phyloP scores from a whole-genome alignment of 2,797 vertebrate genomes.

The Parauchenoglanis punctatus region DNA sequence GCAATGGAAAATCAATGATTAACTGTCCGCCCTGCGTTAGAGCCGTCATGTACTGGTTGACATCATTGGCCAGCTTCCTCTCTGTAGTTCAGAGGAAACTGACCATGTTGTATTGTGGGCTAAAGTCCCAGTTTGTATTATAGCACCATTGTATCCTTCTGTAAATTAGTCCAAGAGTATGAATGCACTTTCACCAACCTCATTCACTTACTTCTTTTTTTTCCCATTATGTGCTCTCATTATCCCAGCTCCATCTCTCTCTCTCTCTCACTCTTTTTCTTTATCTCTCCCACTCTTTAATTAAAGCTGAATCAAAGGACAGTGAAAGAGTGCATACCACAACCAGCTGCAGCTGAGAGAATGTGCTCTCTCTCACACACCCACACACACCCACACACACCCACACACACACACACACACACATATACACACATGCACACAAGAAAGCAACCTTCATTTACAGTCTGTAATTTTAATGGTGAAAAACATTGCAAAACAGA shows the following conservation, averaged over 20 bases:
- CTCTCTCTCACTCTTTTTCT: background rate
- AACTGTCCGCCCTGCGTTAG: background rate
- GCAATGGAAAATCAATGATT: conserved; percentile 44
- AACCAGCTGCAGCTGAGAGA: conserved; percentile 63
- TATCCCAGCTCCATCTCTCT: conserved; percentile 16
- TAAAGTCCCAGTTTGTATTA: background rate
- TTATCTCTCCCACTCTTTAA: conserved; percentile 34
- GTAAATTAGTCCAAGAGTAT: conserved; percentile 12
- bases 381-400: background rate
- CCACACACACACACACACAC: conserved; percentile 11
- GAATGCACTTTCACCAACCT: conserved; percentile 20
- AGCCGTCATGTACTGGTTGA: background rate
- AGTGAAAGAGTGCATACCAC: conserved; percentile 68
- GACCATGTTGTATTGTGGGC: background rate
- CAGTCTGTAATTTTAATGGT: background rate
- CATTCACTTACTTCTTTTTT: background rate
- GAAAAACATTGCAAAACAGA: background rate
- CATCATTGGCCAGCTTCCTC: background rate
- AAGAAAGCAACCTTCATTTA: conserved; percentile 1
- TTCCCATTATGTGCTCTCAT: conserved; percentile 14
- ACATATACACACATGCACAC: conserved; percentile 6
- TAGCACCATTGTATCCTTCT: background rate
- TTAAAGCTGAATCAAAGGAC: conserved; percentile 51
- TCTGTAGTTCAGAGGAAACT: conserved; percentile 21
- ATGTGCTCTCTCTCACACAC: background rate